Conservation (phyloP, 2,888 invertebrate species). For the Zele albiditarsus region DNA sequence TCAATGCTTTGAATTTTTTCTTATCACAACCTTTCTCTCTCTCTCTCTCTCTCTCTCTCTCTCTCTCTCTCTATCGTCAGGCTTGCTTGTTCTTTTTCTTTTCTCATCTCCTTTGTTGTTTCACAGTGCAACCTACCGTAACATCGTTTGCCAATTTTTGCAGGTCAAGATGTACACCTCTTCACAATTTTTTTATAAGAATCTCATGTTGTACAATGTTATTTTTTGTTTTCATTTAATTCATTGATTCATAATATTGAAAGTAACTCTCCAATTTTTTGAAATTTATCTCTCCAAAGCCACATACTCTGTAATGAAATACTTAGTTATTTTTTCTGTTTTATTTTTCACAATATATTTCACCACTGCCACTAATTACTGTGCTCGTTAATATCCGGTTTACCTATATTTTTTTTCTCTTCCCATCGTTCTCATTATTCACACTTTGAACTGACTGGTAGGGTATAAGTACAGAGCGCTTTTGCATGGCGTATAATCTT, state of each 20-base stretch:
- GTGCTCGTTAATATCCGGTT: slow-evolving; percentile 4
- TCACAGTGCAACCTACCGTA: slow-evolving; percentile 1
- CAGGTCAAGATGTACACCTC: slow-evolving; percentile 33
- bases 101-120: slow-evolving; percentile 16
- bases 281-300: neutral
- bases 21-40: slow-evolving; percentile 12
- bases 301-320: no score
- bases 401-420: neutral
- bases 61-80: neutral
- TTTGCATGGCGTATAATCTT: neutral
- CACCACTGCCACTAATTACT: neutral
- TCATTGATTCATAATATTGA: no score
- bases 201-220: neutral
- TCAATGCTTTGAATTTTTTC: slow-evolving; percentile 16
- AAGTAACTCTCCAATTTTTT: no score
- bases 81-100: slow-evolving; percentile 15
- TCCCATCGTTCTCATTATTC: neutral
- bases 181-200: neutral
- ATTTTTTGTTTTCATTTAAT: neutral
- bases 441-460: neutral
- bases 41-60: neutral
- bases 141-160: slow-evolving; percentile 25
- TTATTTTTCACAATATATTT: neutral
- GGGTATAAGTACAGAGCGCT: neutral
- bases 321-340: no score